phyloP scores from a whole-genome alignment of 2,113 vertebrate species.

The Ceuthmochares aereus region DNA sequence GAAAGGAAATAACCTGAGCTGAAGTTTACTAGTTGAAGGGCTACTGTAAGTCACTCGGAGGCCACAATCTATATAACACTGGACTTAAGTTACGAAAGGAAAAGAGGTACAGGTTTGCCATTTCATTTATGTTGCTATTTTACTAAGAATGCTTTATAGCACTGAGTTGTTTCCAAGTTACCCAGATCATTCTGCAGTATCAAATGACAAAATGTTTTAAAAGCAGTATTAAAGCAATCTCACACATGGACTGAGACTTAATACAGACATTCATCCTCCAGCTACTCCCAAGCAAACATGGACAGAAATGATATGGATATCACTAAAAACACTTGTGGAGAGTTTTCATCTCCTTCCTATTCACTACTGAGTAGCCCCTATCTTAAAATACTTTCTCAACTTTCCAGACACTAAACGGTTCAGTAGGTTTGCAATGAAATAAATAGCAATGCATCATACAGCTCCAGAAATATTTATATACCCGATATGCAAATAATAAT shows the following conservation, averaged over 20 bases:
- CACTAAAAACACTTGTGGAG: not conserved
- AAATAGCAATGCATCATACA: not conserved
- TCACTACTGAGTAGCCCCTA: not conserved
- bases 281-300: not conserved
- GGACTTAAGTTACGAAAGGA: rapidly evolving
- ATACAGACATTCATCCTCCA: not conserved
- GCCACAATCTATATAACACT: rapidly evolving
- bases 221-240: not conserved
- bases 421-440: not conserved
- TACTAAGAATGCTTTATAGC: not conserved
- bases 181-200: not conserved
- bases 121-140: not conserved
- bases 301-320: not conserved
- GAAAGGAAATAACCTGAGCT: not conserved
- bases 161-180: not conserved
- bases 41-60: not conserved
- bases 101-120: not conserved
- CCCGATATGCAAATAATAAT: not conserved
- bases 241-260: not conserved
- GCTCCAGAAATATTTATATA: not conserved
- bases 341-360: not conserved
- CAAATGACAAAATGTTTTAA: not conserved
- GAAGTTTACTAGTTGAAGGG: not conserved
- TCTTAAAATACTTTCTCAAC: not conserved
- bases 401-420: not conserved